Percentiles rank a stretch among this genome's conserved stretches.
Evolutionary conservation across 2,113 vertebrate species (phyloP).

Genomic region (Daboia siamensis): DNA sequence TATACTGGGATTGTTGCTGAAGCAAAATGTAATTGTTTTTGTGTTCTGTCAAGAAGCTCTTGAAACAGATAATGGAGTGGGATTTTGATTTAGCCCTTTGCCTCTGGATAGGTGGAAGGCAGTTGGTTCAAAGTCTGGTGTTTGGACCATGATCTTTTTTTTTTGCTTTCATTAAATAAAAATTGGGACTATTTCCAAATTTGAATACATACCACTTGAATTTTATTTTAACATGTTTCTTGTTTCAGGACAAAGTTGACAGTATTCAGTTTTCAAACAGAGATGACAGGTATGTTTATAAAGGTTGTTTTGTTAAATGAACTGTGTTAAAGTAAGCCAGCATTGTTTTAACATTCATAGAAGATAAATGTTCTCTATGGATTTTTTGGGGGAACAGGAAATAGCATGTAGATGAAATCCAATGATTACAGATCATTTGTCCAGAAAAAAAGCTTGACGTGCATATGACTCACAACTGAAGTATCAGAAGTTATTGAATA

Average conservation of each 20-base stretch:
- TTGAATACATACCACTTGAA: not conserved
- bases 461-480: not conserved
- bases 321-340: not conserved
- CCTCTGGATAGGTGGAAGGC: not conserved
- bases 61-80: not conserved
- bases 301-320: not conserved
- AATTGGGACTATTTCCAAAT: not conserved
- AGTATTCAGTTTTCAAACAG: constrained; percentile 95
- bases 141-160: not conserved
- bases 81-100: not conserved
- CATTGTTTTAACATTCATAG: not conserved
- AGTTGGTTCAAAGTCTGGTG: not conserved
- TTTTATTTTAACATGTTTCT: not conserved
- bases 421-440: not conserved
- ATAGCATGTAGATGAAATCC: not conserved
- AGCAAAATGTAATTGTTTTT: not conserved
- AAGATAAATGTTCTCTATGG: not conserved
- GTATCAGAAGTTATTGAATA: not conserved
- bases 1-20: not conserved
- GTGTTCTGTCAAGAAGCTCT: not conserved
- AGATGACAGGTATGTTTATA: constrained; percentile 82
- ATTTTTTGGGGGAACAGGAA: not conserved
- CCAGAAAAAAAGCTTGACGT: not conserved
- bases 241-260: constrained; percentile 92
- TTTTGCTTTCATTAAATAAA: not conserved